Evolutionary conservation across 2,797 vertebrate genomes (phyloP).

Genomic region (Linurgus olivaceus): DNA sequence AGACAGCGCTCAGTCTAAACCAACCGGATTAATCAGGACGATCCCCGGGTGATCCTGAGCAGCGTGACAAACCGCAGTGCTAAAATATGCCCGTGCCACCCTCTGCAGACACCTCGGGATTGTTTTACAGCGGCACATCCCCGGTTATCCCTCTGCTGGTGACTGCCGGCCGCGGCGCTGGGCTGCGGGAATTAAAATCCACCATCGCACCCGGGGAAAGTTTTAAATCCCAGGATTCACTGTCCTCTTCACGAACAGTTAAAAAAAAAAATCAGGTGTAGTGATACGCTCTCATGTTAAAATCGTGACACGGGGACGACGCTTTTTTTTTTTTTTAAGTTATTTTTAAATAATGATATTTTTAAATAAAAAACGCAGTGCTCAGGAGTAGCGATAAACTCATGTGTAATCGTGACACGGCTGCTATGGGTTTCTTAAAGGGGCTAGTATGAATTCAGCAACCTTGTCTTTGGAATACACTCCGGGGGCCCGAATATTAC

Average conservation of each 20-base stretch:
- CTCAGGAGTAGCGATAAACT: neutral
- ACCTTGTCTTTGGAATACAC: neutral
- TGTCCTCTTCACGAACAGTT: neutral
- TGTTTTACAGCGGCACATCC: neutral
- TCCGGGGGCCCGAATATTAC: accelerated
- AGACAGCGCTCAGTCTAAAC: neutral
- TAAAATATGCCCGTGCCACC: neutral
- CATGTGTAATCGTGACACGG: accelerated
- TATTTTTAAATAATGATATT: neutral
- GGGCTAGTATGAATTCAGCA: neutral
- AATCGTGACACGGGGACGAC: accelerated
- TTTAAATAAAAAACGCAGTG: neutral
- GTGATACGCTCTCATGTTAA: neutral
- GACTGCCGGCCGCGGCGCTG: neutral
- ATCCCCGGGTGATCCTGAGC: neutral
- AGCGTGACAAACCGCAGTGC: neutral
- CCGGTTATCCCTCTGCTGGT: neutral
- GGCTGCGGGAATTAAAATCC: neutral
- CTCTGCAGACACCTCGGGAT: neutral
- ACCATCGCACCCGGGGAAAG: neutral
- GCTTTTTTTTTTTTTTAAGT: neutral
- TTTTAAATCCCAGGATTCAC: neutral
- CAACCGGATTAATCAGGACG: neutral
- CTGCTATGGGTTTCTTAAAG: neutral
- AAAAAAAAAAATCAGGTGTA: neutral